Conservation (phyloP, 2,113 vertebrate species). For the Chaetops frenatus region DNA sequence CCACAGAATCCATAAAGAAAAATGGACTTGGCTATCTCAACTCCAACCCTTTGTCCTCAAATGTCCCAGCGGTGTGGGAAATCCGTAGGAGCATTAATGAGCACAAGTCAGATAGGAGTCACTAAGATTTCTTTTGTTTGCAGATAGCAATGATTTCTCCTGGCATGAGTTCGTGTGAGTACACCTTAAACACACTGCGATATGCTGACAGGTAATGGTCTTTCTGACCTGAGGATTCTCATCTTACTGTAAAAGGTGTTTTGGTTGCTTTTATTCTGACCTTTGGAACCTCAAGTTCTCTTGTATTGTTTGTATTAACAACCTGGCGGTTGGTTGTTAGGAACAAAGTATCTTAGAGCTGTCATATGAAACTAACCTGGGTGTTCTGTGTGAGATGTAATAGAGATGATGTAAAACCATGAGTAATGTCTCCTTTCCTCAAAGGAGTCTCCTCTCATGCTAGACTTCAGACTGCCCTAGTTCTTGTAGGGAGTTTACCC, state of each 20-base stretch:
- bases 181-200: slow-evolving; percentile 93
- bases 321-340: not conserved
- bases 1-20: not conserved
- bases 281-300: not conserved
- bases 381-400: not conserved
- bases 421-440: not conserved
- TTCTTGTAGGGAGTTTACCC: not conserved
- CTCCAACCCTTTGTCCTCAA: not conserved
- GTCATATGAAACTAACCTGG: not conserved
- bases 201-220: slow-evolving; percentile 91
- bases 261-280: not conserved
- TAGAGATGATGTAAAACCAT: not conserved
- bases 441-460: not conserved
- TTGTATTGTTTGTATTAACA: not conserved
- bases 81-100: not conserved
- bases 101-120: not conserved
- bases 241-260: not conserved
- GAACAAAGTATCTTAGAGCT: not conserved
- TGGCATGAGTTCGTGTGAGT: slow-evolving; percentile 91
- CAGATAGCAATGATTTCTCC: slow-evolving; percentile 99
- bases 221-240: not conserved
- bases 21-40: not conserved
- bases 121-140: slow-evolving; percentile 1
- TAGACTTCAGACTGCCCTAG: not conserved
- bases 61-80: not conserved